Evolutionary conservation across 2,113 vertebrate species (phyloP).

Genomic region (Anseranas semipalmata): DNA sequence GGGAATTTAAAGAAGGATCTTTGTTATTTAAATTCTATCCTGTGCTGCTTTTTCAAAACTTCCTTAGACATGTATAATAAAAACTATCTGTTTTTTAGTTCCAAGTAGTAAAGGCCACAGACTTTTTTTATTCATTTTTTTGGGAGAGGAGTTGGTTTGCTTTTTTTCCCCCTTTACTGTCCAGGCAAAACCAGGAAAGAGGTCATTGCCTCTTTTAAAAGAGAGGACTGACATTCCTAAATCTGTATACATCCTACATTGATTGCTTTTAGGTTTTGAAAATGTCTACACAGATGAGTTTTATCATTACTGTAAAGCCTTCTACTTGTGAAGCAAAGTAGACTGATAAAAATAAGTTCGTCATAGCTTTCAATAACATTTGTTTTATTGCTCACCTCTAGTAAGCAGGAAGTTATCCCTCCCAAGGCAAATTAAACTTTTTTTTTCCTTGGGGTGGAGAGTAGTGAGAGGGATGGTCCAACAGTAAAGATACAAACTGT

Average conservation of each 20-base stretch:
- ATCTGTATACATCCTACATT: not conserved
- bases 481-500: too few species aligned
- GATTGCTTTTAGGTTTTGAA: not conserved
- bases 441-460: not conserved
- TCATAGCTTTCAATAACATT: not conserved
- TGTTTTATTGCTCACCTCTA: not conserved
- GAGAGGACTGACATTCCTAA: not conserved
- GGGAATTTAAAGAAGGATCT: constrained; percentile 7
- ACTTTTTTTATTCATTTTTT: not conserved
- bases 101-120: not conserved
- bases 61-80: not conserved
- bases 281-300: not conserved
- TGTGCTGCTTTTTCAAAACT: constrained; percentile 11
- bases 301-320: not conserved
- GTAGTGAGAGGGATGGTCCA: too few species aligned
- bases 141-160: accelerated
- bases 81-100: not conserved
- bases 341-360: not conserved
- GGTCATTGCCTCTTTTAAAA: not conserved
- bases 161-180: not conserved
- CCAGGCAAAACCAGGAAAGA: not conserved
- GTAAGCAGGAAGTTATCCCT: not conserved
- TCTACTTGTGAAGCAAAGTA: not conserved
- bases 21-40: constrained; percentile 39
- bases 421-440: not conserved